Evolutionary conservation across 2,888 invertebrate genomes (phyloP).

Genomic region (Lasioglossum pauxillum): DNA sequence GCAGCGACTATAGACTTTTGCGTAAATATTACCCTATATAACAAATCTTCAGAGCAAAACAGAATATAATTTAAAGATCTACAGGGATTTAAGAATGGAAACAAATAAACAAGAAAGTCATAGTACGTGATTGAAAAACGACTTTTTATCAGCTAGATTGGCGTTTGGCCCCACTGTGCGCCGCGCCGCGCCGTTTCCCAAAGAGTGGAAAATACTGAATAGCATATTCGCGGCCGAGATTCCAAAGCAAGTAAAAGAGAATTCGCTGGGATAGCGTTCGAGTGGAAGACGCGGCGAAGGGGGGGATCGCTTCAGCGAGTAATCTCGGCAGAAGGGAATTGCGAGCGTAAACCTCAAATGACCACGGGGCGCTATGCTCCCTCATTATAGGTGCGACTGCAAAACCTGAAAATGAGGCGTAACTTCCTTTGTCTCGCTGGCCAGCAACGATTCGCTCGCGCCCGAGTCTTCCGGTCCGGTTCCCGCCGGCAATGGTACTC

Average conservation of each 20-base stretch:
- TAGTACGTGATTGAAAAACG: too few relatives aligned
- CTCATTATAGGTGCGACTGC: slow-evolving; percentile 56
- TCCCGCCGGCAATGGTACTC: slow-evolving; percentile 33
- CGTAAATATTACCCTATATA: too few relatives aligned
- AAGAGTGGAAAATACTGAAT: neutral
- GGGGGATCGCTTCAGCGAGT: slow-evolving; percentile 56
- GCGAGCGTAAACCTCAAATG: slow-evolving; percentile 55
- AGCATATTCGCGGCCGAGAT: neutral
- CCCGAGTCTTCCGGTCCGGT: slow-evolving; percentile 53
- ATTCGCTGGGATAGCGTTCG: neutral
- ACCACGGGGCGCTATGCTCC: slow-evolving; percentile 36
- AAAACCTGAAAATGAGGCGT: slow-evolving; percentile 57
- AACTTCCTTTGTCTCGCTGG: slow-evolving; percentile 53
- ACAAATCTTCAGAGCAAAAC: too few relatives aligned
- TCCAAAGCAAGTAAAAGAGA: neutral
- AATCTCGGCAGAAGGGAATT: slow-evolving; percentile 54
- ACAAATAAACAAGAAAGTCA: too few relatives aligned
- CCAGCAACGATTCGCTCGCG: slow-evolving; percentile 17
- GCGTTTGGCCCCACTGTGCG: too few relatives aligned
- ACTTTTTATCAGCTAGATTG: too few relatives aligned
- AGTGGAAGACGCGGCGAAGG: slow-evolving; percentile 31
- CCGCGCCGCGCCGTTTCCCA: neutral
- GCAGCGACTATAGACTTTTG: too few relatives aligned
- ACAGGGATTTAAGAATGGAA: too few relatives aligned
- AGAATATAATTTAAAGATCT: too few relatives aligned